Base-by-base conservation (phyloP, 2,888 invertebrate genomes). In the Tiphia femorata region DNA sequence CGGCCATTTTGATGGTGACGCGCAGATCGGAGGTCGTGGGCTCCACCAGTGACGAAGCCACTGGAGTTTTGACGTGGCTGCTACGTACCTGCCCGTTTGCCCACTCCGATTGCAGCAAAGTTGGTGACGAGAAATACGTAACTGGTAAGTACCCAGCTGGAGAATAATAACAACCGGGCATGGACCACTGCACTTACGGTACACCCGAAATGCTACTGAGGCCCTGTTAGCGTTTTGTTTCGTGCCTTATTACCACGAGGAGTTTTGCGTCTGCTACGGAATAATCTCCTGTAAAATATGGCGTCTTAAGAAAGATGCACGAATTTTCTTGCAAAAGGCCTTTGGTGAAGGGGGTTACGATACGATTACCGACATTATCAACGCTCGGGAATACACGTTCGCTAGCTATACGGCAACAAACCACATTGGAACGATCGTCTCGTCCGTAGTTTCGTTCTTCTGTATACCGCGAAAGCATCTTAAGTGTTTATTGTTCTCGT, bases 91-190 rank as follows among this genome's bases (percentile, higher is more conserved):
- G 90, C 90, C 89, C 90, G 89, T 90, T 92, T 92, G 91, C 92
- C 93, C 93, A 93, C 91, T 93, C 93, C 92, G 91, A 92, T 92
- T 90, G 92, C 93, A 91, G 92, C 92, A 92, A 92, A 92, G 89
- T 91, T 91, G 91, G 93, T 93, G 93, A 94, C 93, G 93, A 93
- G 91, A 92, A 92, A 92, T 92, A 93, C 93, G 93, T 93, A 94
- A 93, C 92, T 90, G 91, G 91, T 92, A 91, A 91, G 91, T 91
- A 90, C 90, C 88, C 87, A 86, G 87, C 86, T 86, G 87, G 86
- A 86, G 87, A 87, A 87, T 85, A 87, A 86, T 86, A 87, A 86
- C 86, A 86, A 84, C 82, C 84, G 84, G 85, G 84, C 86, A 85
- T 86, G 86, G 86, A 83, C 83, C 82, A 81, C 80, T 75, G 80